These are phyloP conservation scores for Philhelius pedissequus DNA, from an alignment of 2,888 invertebrate species.

Conservation along the genomic window DNA sequence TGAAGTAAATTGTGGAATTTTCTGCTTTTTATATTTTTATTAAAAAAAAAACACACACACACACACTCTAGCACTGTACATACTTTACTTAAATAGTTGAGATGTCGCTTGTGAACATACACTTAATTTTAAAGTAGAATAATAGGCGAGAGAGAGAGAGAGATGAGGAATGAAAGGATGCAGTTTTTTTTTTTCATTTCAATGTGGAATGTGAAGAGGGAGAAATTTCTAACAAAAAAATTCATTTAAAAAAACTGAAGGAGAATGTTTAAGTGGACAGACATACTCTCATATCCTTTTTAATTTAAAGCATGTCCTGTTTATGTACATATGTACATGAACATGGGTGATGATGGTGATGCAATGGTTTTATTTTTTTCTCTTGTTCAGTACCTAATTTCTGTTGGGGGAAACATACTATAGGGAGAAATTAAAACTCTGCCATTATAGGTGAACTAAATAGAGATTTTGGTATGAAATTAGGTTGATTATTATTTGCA, in stretches of 20 bases:
- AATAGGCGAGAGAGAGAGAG: not conserved
- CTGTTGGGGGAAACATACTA: not conserved
- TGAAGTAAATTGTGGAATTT: conserved; percentile 40
- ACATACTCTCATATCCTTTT: conserved; percentile 28
- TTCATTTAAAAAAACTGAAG: conserved; percentile 36
- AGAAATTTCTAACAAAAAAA: conserved; percentile 23
- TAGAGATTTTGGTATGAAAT: conserved; percentile 41
- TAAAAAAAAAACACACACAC: not conserved
- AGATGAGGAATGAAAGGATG: not conserved
- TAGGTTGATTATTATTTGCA: conserved; percentile 8
- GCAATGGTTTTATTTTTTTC: not conserved
- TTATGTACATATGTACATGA: not conserved
- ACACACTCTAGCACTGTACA: conserved; percentile 16
- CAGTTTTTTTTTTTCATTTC: not conserved
- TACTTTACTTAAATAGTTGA: conserved; percentile 29
- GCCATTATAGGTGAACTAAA: conserved; percentile 40
- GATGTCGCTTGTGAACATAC: conserved; percentile 47
- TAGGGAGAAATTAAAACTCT: conserved; percentile 21
- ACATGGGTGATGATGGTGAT: conserved; percentile 8
- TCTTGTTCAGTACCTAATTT: not conserved
- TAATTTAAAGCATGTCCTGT: conserved; percentile 40
- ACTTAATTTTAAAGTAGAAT: conserved; percentile 33
- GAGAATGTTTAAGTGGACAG: conserved; percentile 38
- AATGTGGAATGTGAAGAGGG: not conserved
- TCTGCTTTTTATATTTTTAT: not conserved